A percentile compares a stretch with the other conserved stretches of the same genome.
These are phyloP conservation scores for Choloepus didactylus DNA, from an alignment of 2,797 vertebrate genomes.

Conservation along the genomic window DNA sequence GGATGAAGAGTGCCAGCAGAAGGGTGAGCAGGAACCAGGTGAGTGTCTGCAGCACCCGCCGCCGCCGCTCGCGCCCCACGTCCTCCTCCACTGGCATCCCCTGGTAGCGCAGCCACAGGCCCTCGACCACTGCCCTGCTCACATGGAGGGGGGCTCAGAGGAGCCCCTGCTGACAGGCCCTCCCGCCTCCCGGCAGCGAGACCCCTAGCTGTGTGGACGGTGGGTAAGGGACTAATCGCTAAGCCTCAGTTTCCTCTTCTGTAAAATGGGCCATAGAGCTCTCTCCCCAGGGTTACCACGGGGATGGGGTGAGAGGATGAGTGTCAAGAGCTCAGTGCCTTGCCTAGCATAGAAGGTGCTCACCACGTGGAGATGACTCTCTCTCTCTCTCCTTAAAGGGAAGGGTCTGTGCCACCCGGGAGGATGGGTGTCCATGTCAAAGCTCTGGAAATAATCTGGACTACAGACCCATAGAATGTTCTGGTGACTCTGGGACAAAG, in stretches of 20 bases:
- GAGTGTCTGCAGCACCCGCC: conserved; percentile 94
- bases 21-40: conserved; percentile 96
- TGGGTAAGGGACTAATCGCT: neutral
- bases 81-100: conserved; percentile 95
- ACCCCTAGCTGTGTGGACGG: rapidly evolving
- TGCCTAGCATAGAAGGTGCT: neutral
- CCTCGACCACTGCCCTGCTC: conserved; percentile 95
- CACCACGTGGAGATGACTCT: rapidly evolving
- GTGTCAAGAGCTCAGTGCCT: neutral
- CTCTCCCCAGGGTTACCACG: neutral
- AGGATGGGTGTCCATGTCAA: neutral
- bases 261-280: neutral
- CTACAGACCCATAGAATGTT: neutral
- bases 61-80: conserved; percentile 91
- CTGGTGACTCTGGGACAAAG: neutral
- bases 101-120: conserved; percentile 96
- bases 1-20: conserved; percentile 96
- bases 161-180: rapidly evolving
- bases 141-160: neutral
- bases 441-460: neutral
- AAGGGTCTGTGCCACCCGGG: neutral
- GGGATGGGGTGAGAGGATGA: neutral
- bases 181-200: neutral
- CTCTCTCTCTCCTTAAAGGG: neutral
- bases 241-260: neutral